Percentiles rank a stretch among this genome's conserved stretches.
Conservation (phyloP, 1,140 invertebrate species). For the Ptiloglossa arizonensis region DNA sequence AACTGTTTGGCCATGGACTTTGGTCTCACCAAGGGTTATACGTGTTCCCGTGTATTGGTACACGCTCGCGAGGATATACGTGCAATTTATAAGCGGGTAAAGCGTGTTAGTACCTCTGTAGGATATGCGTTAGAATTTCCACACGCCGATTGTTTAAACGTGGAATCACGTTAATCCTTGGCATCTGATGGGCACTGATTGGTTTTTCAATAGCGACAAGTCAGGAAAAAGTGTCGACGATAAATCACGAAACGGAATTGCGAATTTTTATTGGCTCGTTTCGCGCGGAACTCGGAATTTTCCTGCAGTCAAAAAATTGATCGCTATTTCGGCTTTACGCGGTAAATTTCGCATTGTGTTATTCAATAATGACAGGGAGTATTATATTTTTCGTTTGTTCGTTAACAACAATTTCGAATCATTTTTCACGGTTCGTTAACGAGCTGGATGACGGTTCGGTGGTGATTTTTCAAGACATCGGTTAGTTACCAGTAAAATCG, state of each 20-base stretch:
- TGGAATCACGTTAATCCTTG: conserved; percentile 35
- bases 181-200: background rate
- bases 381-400: too few species aligned
- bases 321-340: too few species aligned
- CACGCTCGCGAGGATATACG: conserved; percentile 15
- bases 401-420: too few species aligned
- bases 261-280: background rate
- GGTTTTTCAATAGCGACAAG: background rate
- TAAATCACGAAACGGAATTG: background rate
- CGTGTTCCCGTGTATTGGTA: conserved; percentile 18
- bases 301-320: too few species aligned
- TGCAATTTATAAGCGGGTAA: conserved; percentile 31
- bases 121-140: conserved; percentile 40
- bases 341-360: too few species aligned
- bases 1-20: conserved; percentile 56
- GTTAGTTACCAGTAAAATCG: too few species aligned
- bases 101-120: conserved; percentile 11
- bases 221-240: background rate
- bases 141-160: conserved; percentile 35
- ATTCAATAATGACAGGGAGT: too few species aligned
- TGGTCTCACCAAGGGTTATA: conserved; percentile 38
- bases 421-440: too few species aligned
- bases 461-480: too few species aligned
- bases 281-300: too few species aligned
- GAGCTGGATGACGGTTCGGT: too few species aligned